A percentile compares a stretch with the other conserved stretches of the same genome.
Conservation (phyloP, 2,113 vertebrate species). For the Hippotragus niger region DNA sequence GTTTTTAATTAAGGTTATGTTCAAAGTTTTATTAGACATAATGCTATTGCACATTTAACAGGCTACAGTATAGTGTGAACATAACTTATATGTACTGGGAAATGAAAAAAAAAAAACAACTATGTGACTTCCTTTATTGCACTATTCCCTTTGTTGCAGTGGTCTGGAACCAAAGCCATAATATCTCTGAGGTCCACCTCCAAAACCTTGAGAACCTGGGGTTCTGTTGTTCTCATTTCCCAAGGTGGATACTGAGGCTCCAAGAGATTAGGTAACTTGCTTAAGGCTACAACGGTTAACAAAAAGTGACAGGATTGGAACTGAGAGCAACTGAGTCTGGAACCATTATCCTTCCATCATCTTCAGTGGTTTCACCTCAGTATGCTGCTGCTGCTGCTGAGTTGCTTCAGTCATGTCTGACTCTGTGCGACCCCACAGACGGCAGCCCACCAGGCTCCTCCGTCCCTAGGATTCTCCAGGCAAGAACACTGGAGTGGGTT, state of each 20-base stretch:
- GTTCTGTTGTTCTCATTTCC: not conserved
- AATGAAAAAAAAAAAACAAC: not conserved
- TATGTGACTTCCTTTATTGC: not conserved
- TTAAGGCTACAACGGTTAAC: not conserved
- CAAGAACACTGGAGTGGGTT: not conserved
- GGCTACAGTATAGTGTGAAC: not conserved
- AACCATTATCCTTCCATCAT: not conserved
- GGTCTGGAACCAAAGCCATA: not conserved
- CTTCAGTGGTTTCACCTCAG: not conserved
- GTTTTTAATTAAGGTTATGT: not conserved
- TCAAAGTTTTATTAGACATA: not conserved
- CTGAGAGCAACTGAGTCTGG: not conserved
- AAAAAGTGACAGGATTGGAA: not conserved
- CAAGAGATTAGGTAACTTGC: not conserved
- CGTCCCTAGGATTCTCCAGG: not conserved
- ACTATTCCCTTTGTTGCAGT: not conserved
- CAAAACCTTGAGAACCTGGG: not conserved
- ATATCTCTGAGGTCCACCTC: not conserved
- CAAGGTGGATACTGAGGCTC: not conserved
- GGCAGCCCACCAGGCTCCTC: not conserved
- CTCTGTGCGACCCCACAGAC: fast-evolving
- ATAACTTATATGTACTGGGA: not conserved
- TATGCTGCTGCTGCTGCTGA: not conserved
- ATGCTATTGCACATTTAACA: not conserved
- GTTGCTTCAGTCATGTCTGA: fast-evolving